A percentile compares a stretch with the other conserved stretches of the same genome.
Conservation (phyloP, 1,140 invertebrate species). For the Heliconius eleuchia region DNA sequence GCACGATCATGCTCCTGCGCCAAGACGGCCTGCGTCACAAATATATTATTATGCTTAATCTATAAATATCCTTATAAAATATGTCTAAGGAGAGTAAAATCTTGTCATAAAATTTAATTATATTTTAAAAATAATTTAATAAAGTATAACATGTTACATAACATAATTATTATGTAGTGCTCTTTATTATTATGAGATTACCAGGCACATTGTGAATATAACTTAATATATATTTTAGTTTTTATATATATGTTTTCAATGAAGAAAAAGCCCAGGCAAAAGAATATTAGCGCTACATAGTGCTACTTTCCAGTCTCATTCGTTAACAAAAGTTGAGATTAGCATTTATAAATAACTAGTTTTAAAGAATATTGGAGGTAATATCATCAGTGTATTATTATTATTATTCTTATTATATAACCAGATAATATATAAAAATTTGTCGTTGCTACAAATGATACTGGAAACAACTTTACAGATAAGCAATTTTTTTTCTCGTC, state of each 20-base stretch:
- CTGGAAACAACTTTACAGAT: not conserved
- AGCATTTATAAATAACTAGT: not conserved
- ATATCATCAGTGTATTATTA: not conserved
- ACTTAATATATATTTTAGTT: constrained; percentile 25
- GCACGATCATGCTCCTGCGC: too few species aligned
- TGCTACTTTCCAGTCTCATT: not conserved
- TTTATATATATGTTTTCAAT: not conserved
- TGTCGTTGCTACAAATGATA: not conserved
- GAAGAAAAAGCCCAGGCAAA: constrained; percentile 27
- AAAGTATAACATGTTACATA: constrained; percentile 40
- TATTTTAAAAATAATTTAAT: constrained; percentile 40
- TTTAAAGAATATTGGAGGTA: not conserved
- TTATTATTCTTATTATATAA: not conserved
- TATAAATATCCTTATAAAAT: too few species aligned
- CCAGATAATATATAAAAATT: not conserved
- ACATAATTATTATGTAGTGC: constrained; percentile 47
- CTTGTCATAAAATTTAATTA: constrained; percentile 40
- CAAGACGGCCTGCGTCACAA: too few species aligned
- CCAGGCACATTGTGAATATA: constrained; percentile 46
- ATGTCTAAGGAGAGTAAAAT: not conserved
- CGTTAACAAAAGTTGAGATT: not conserved
- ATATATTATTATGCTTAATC: too few species aligned
- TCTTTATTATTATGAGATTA: constrained; percentile 37
- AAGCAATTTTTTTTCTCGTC: not conserved
- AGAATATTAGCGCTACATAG: not conserved